phyloP scores from a whole-genome alignment of 2,113 vertebrate genomes.

The Sinocyclocheilus rhinocerous region DNA sequence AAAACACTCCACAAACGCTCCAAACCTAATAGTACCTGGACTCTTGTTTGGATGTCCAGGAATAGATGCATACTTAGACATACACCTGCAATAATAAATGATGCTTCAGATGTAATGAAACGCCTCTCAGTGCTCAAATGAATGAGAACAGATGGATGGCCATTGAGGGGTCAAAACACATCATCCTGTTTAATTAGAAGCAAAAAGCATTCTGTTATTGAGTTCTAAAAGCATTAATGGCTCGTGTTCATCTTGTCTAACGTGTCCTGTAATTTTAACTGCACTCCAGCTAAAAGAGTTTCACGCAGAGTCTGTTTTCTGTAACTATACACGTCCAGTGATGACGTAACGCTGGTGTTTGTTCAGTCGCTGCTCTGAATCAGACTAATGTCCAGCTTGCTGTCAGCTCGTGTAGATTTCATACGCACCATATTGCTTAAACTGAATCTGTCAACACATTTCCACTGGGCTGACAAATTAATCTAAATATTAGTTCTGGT shows the following conservation, averaged over 20 bases:
- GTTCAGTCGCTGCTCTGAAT: constrained; percentile 23
- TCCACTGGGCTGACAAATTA: neutral
- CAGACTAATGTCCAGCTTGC: neutral
- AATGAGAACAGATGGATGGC: neutral
- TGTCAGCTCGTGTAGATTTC: neutral
- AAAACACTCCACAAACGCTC: neutral
- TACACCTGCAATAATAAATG: neutral
- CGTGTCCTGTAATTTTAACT: neutral
- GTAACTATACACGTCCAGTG: too few relatives aligned
- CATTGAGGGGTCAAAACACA: neutral
- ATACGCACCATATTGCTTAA: neutral
- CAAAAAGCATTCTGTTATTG: neutral
- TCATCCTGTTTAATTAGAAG: neutral
- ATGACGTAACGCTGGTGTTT: neutral
- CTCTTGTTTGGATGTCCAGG: neutral
- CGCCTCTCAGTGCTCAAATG: neutral
- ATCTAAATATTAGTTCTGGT: constrained; percentile 35
- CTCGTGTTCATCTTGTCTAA: neutral
- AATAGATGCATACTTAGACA: neutral
- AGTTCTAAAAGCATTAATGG: neutral
- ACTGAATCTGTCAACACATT: neutral
- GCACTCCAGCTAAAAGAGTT: neutral
- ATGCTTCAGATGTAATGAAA: neutral
- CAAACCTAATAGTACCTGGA: neutral
- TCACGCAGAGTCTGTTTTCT: neutral